Percentiles rank a stretch among this genome's conserved stretches.
Conservation (phyloP, 2,113 vertebrate genomes). For the Cyphomyrus discorhynchus region DNA sequence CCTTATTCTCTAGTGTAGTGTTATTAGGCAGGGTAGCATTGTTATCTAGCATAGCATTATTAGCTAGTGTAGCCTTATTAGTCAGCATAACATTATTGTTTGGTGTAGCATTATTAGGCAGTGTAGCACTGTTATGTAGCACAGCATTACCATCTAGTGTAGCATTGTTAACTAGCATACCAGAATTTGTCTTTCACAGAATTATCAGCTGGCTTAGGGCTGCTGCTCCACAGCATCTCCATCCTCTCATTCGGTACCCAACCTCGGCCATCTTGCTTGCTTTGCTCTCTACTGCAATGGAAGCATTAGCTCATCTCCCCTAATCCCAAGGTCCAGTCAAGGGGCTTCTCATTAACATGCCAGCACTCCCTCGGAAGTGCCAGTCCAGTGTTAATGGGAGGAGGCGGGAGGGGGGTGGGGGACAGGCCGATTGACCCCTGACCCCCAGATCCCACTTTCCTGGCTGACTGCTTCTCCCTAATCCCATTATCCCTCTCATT, state of each 20-base stretch:
- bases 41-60: background rate
- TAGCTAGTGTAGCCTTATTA: background rate
- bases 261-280: background rate
- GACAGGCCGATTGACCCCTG: slow-evolving; percentile 22
- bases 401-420: background rate
- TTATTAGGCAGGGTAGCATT: background rate
- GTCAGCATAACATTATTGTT: background rate
- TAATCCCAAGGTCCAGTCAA: slow-evolving; percentile 10
- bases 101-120: background rate
- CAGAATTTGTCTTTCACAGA: background rate
- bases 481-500: slow-evolving; percentile 76
- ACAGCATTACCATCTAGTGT: background rate
- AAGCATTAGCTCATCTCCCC: slow-evolving; percentile 5
- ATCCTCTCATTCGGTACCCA: background rate
- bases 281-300: background rate
- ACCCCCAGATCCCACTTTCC: slow-evolving; percentile 44
- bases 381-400: slow-evolving; percentile 40
- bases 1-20: background rate
- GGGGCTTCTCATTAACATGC: background rate
- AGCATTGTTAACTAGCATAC: background rate
- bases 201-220: background rate
- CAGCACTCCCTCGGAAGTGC: background rate
- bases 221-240: background rate
- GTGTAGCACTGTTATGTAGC: background rate
- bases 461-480: slow-evolving; percentile 50